Base-by-base conservation (phyloP, 2,797 vertebrate genomes). In the Xerus rutilus region DNA sequence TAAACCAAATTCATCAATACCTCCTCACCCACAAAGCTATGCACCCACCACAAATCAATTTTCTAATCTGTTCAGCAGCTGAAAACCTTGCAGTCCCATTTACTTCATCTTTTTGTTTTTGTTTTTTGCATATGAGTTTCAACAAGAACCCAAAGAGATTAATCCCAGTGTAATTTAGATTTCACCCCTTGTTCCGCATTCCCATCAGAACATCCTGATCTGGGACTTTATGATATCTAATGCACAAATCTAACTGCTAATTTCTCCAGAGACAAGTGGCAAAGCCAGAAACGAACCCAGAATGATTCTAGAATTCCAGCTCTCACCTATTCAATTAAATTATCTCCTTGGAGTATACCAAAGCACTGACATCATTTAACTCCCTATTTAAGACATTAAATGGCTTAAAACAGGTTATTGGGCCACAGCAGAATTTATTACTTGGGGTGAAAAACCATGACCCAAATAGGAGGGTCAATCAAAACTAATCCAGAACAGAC, bases 301-400 rank as follows among this genome's bases (percentile, higher is more conserved):
- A 83, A 0, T 76, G 84, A 83, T 28, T 35, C 28, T 28, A 57
- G 43, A 76, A 25, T 35, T 59, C 52, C 90, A 82, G n/a, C 6
- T 86, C 69, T 79, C 13, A n/a, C 14, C 90, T 25, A 65, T 43
- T 39, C 93, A 62, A 45, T 57, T 73, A 73, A 5, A 81, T 18
- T 79, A 11, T 13, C 54, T 94, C 30, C 54, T 67, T 86, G 74
- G 39, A 65, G 30, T 11, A 86, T 23, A 81, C 28, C 49, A 79
- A 79, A 85, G 28, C 54, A 85, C 52, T 86, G 65, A n/a, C n/a
- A 79, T 52, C 64, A 86, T 65, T 91, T 79, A 91, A 74, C 32
- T 86, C 45, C 28, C 54, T 94, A 45, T 28, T 86, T 70, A 86
- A 91, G 57, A 74, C 32, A 25, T 32, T 81, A 81, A 95, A 72